Percentiles rank a stretch among this genome's conserved stretches.
Conservation (phyloP, 1,140 invertebrate genomes). For the Reticulitermes speratus region DNA sequence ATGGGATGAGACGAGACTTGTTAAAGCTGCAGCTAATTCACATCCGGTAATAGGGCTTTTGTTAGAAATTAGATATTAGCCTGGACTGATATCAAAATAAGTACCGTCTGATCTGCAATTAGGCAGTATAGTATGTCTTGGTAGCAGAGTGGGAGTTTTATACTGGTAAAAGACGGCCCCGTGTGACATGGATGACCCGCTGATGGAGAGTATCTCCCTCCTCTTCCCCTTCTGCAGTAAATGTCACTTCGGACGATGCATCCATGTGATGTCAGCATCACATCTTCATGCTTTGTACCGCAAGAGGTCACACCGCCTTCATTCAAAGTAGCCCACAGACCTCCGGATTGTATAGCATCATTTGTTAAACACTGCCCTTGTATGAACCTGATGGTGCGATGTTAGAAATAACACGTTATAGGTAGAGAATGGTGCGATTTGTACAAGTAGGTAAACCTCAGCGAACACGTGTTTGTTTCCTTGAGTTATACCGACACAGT, state of each 20-base stretch:
- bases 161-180: neutral
- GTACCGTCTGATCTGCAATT: neutral
- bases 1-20: no score
- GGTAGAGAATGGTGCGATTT: neutral
- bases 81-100: no score
- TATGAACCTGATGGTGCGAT: neutral
- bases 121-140: neutral
- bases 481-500: neutral
- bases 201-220: neutral
- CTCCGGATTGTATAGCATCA: neutral
- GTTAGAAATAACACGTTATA: neutral
- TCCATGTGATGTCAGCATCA: neutral
- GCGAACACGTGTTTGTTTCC: neutral
- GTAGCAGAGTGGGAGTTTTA: neutral
- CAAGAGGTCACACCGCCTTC: conserved; percentile 1
- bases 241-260: neutral
- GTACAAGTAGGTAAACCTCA: neutral
- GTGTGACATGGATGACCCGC: neutral
- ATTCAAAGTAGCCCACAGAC: conserved; percentile 7
- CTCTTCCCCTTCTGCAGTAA: neutral
- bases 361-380: neutral
- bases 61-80: no score
- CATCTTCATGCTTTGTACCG: neutral
- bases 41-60: no score
- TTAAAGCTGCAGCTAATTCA: no score